Percentiles rank a stretch among this genome's conserved stretches.
phyloP scores from a whole-genome alignment of 2,113 vertebrate species.

The Lycaon pictus region DNA sequence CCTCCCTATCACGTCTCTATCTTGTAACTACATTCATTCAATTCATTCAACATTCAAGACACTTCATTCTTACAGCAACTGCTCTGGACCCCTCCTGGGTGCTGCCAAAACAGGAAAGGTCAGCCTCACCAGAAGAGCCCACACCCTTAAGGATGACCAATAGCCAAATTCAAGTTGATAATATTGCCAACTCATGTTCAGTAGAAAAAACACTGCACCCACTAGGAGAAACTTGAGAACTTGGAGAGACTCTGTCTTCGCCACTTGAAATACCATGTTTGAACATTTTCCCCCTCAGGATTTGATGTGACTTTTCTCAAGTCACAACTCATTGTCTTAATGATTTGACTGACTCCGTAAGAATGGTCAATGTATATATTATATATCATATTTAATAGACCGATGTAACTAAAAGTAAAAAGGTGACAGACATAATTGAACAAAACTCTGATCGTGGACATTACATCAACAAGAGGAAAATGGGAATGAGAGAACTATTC shows the following conservation, averaged over 20 bases:
- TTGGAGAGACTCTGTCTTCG: neutral
- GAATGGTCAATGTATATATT: neutral
- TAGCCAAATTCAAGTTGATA: neutral
- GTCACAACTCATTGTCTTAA: neutral
- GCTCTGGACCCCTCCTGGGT: neutral
- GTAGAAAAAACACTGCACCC: fast-evolving
- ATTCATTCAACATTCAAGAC: neutral
- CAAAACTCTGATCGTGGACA: neutral
- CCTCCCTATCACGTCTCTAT: neutral
- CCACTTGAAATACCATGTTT: neutral
- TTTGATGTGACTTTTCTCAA: neutral
- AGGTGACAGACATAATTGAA: neutral
- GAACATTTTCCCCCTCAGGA: neutral
- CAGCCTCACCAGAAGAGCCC: neutral
- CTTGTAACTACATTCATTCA: neutral
- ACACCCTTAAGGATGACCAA: neutral
- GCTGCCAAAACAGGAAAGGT: neutral
- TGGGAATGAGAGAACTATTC: neutral
- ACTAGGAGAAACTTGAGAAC: neutral
- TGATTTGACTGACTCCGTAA: neutral
- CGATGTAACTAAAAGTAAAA: neutral
- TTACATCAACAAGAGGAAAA: neutral
- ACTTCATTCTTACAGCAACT: neutral
- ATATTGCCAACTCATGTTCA: neutral
- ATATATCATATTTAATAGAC: neutral